Evolutionary conservation across 2,888 invertebrate species (phyloP), one percentile per base, ranked within the genome.

Genomic region (Leptopilina myrica): DNA sequence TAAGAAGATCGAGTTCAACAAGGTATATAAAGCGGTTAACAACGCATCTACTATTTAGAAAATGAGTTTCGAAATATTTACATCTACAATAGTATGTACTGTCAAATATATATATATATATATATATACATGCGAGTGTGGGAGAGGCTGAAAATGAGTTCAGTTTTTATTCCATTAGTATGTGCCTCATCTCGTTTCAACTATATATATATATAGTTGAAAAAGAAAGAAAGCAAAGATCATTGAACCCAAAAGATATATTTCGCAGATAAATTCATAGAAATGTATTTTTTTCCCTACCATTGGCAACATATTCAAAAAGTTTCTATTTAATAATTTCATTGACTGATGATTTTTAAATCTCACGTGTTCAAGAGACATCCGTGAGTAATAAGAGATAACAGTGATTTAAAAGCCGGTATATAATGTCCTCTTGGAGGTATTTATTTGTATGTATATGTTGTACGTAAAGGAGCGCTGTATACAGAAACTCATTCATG

Each of bases 331-430:
- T 62, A 62, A 62, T 15, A 62, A 20, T 62, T 20, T 62, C 62
- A 20, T 62, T 62, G 62, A 62, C 62, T 62, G 62, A 62, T 62
- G 62, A 62, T 62, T 62, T 62, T 62, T 49, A 62, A 62, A 62
- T 62, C 62, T 62, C 62, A 62, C 62, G 62, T 62, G 62, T 20
- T 20, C 62, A 62, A 62, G 20, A 62, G 15, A 20, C 62, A 15
- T 62, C 62, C 15, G 15, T 20, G 20, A 62, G 62, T 62, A 62
- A 62, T 62, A 62, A 62, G 62, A 62, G 62, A 62, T 62, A 62
- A 69, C 14, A 69, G 69, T 69, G 69, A 73, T 73, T 73, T 73
- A 56, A 73, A 73, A 73, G n/a, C 56, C 33, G 73, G 53, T 33
- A 59, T 56, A 33, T 73, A 53, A 33, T 73, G 56, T 59, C 73